Evolutionary conservation across 2,888 invertebrate species (phyloP).

Genomic region (Nebria salina): DNA sequence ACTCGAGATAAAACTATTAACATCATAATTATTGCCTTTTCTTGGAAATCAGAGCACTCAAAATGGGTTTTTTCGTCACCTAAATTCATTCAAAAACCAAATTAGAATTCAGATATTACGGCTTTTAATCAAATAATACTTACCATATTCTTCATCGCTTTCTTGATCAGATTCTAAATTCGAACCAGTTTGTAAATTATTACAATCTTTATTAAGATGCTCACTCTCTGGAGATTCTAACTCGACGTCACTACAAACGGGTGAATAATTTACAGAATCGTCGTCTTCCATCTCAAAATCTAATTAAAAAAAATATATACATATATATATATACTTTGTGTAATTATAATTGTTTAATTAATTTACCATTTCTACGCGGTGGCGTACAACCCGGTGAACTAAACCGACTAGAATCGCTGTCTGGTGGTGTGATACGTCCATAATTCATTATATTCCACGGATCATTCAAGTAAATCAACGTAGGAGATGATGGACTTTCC

Average conservation of each 20-base stretch:
- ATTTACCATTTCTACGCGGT: conserved; percentile 20
- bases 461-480: conserved; percentile 18
- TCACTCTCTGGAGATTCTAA: conserved; percentile 54
- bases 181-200: conserved; percentile 3
- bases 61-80: conserved; percentile 36
- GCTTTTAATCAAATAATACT: background rate
- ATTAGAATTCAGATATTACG: background rate
- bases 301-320: background rate
- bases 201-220: background rate
- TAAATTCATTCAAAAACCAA: background rate
- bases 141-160: conserved; percentile 27
- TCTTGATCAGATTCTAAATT: conserved; percentile 27
- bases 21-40: conserved; percentile 41
- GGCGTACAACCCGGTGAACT: conserved; percentile 29
- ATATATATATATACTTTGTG: background rate
- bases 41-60: conserved; percentile 31
- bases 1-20: conserved; percentile 29
- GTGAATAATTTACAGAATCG: conserved; percentile 73
- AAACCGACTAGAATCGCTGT: conserved; percentile 28
- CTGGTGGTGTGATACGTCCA: conserved; percentile 35
- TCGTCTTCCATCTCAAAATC: conserved; percentile 26
- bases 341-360: background rate
- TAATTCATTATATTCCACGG: background rate
- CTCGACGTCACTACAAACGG: conserved; percentile 71
- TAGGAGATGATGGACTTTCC: conserved; percentile 18